phyloP scores from a whole-genome alignment of 1,140 invertebrate species.

The Sycophila sp. region DNA sequence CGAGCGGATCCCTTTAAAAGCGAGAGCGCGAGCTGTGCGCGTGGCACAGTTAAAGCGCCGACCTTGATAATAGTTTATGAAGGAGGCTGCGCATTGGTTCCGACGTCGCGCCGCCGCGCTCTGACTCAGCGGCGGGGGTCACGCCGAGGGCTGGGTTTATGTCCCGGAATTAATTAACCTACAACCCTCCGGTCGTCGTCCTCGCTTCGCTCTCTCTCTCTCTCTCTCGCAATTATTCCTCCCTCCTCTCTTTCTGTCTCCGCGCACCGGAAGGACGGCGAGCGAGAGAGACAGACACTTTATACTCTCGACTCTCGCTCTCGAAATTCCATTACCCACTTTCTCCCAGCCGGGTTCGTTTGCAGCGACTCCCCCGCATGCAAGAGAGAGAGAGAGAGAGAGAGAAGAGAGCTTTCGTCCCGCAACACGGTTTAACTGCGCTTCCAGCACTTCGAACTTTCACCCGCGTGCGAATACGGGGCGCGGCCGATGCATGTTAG shows the following conservation, averaged over 20 bases:
- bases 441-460: constrained; percentile 18
- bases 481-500: neutral
- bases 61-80: constrained; percentile 66
- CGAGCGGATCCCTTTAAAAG: constrained; percentile 54
- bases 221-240: constrained; percentile 24
- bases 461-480: neutral
- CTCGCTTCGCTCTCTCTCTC: constrained; percentile 30
- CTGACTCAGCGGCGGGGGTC: constrained; percentile 31
- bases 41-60: constrained; percentile 61
- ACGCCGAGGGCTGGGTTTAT: constrained; percentile 55
- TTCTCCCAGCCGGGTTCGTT: constrained; percentile 22
- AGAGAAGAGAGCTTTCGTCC: constrained; percentile 9
- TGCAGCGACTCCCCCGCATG: neutral
- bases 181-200: constrained; percentile 49
- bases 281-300: constrained; percentile 46
- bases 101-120: neutral
- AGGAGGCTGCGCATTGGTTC: constrained; percentile 42
- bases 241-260: constrained; percentile 39
- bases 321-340: constrained; percentile 59
- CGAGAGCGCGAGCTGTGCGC: constrained; percentile 28
- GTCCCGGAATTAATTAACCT: constrained; percentile 64
- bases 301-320: constrained; percentile 59
- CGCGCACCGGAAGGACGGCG: too few relatives aligned
- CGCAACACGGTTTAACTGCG: neutral
- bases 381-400: too few relatives aligned